Evolutionary conservation across 1,140 invertebrate genomes (phyloP).

Genomic region (Bradysia coprophila): DNA sequence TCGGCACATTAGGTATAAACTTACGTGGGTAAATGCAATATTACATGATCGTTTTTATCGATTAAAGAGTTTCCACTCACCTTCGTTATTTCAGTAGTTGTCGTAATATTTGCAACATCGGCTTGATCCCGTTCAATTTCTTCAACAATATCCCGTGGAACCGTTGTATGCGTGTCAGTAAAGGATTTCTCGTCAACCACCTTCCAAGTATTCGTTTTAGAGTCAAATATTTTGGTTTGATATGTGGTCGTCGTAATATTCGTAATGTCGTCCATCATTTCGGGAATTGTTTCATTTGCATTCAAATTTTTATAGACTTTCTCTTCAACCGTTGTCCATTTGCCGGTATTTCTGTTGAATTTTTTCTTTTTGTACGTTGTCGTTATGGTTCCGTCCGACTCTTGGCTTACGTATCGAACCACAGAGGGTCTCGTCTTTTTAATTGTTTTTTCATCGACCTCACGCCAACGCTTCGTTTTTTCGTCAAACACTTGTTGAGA

Average conservation of each 20-base stretch:
- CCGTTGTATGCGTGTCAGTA: constrained; percentile 19
- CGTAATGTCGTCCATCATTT: constrained; percentile 25
- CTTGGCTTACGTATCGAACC: constrained; percentile 20
- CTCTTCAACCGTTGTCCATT: constrained; percentile 21
- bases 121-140: constrained; percentile 25
- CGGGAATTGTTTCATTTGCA: constrained; percentile 14
- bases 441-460: constrained; percentile 13
- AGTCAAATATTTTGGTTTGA: constrained; percentile 23
- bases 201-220: constrained; percentile 21
- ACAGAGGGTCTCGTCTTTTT: constrained; percentile 11
- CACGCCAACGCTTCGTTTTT: constrained; percentile 23
- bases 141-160: constrained; percentile 23
- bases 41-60: too few species aligned
- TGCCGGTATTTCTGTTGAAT: constrained; percentile 19
- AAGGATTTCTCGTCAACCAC: constrained; percentile 23
- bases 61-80: too few species aligned
- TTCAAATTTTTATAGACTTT: constrained; percentile 16
- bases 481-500: constrained; percentile 15
- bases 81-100: constrained; percentile 24
- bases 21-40: too few species aligned
- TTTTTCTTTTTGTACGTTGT: constrained; percentile 23
- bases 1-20: too few species aligned
- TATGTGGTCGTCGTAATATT: constrained; percentile 23
- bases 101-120: constrained; percentile 24
- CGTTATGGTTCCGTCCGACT: constrained; percentile 16